These are phyloP conservation scores for Siniperca obscura DNA, from an alignment of 2,797 vertebrate genomes.

Conservation along the genomic window DNA sequence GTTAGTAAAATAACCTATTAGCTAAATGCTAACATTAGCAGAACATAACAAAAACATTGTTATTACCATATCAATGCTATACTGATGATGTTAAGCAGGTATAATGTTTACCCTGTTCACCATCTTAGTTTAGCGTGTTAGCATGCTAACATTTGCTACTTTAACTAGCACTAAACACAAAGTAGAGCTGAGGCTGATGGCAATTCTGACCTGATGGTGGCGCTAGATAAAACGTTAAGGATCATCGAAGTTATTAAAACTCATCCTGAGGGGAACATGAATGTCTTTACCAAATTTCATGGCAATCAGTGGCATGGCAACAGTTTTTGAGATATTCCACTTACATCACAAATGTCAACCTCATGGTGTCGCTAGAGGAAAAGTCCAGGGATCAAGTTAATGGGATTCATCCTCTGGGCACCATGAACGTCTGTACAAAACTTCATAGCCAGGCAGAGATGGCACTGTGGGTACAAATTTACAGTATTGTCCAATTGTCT, in stretches of 20 bases:
- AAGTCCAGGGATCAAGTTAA: neutral
- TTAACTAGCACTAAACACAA: neutral
- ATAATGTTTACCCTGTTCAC: neutral
- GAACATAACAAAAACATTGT: too few species aligned
- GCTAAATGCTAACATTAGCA: neutral
- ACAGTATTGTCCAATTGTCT: neutral
- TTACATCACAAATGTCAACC: too few species aligned
- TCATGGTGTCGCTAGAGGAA: too few species aligned
- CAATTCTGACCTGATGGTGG: neutral
- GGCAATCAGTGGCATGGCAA: too few species aligned
- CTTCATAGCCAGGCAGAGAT: neutral
- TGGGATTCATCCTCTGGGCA: neutral
- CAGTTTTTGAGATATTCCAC: too few species aligned
- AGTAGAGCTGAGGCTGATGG: neutral
- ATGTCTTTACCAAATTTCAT: too few species aligned
- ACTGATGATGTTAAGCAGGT: neutral
- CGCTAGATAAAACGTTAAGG: neutral
- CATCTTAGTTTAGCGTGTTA: neutral
- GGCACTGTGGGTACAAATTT: neutral
- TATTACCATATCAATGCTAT: neutral
- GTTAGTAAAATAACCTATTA: too few species aligned
- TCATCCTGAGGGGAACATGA: too few species aligned
- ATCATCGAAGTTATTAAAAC: neutral
- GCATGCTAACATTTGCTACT: neutral
- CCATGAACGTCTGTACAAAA: neutral